phyloP scores from a whole-genome alignment of 1,140 invertebrate genomes.

The Stegodyphus dumicola region DNA sequence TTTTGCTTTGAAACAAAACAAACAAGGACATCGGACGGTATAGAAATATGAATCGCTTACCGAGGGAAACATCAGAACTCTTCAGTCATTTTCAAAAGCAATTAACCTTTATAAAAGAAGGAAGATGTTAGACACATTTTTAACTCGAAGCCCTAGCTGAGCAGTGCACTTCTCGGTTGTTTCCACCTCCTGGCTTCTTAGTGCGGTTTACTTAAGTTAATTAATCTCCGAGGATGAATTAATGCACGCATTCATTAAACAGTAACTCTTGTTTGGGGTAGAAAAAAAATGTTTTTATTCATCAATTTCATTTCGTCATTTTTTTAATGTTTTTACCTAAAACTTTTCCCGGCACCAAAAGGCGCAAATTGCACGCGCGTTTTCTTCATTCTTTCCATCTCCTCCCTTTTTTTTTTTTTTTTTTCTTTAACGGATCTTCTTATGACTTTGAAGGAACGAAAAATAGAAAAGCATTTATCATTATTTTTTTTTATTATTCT shows the following conservation, averaged over 20 bases:
- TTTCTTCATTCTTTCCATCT: slow-evolving; percentile 7
- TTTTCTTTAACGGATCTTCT: too few relatives aligned
- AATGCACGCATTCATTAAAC: slow-evolving; percentile 49
- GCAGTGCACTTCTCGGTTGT: background rate
- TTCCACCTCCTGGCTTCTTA: slow-evolving; percentile 13
- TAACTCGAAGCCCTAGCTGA: background rate
- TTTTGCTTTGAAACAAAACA: too few relatives aligned
- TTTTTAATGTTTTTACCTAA: slow-evolving; percentile 42
- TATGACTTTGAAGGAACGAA: too few relatives aligned
- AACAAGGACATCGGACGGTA: too few relatives aligned
- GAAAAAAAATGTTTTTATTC: slow-evolving; percentile 43
- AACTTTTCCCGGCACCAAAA: slow-evolving; percentile 33
- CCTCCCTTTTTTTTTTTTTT: too few relatives aligned
- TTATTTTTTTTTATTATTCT: too few relatives aligned
- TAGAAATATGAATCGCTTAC: too few relatives aligned
- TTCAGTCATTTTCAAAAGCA: slow-evolving; percentile 40
- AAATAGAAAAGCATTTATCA: too few relatives aligned
- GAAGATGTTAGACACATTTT: slow-evolving; percentile 17
- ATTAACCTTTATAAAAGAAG: slow-evolving; percentile 38
- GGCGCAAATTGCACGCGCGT: slow-evolving; percentile 37
- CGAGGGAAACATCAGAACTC: slow-evolving; percentile 5
- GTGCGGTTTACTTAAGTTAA: slow-evolving; percentile 48
- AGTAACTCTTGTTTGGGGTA: slow-evolving; percentile 21
- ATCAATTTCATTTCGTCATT: slow-evolving; percentile 45
- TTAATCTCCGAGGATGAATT: slow-evolving; percentile 52